phyloP scores from a whole-genome alignment of 1,140 invertebrate genomes.

The Diuraphis noxia region DNA sequence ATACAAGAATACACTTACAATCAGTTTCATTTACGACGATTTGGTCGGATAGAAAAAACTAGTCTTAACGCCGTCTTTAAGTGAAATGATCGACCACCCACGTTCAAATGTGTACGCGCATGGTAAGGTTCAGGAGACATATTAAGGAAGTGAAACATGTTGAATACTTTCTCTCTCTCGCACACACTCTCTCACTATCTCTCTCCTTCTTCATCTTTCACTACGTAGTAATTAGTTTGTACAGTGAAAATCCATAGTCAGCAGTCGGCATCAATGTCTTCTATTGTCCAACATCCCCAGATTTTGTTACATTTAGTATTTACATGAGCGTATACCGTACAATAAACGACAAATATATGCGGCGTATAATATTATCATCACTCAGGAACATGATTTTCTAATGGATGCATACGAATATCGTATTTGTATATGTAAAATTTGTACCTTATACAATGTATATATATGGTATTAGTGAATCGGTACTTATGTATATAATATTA shows the following conservation, averaged over 20 bases:
- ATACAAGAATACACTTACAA: constrained; percentile 22
- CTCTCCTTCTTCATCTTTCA: neutral
- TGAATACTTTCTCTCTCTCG: neutral
- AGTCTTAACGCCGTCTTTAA: constrained; percentile 34
- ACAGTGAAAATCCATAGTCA: neutral
- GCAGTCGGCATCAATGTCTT: neutral
- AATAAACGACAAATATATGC: neutral
- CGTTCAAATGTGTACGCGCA: neutral
- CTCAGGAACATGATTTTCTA: neutral
- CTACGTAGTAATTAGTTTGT: neutral
- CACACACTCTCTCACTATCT: neutral
- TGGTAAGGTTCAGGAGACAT: neutral
- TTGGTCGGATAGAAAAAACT: constrained; percentile 18
- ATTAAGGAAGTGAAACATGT: constrained; percentile 10
- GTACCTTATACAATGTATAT: no score
- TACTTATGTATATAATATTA: neutral
- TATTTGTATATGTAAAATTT: neutral
- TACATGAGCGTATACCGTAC: neutral
- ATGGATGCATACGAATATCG: neutral
- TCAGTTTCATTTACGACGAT: constrained; percentile 35
- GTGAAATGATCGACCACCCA: constrained; percentile 48
- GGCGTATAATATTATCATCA: neutral
- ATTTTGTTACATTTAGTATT: neutral
- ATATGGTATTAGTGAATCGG: neutral
- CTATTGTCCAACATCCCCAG: neutral